These are phyloP conservation scores for Actinia equina DNA, from an alignment of 64 coral and sea anemone species.

Conservation along the genomic window DNA sequence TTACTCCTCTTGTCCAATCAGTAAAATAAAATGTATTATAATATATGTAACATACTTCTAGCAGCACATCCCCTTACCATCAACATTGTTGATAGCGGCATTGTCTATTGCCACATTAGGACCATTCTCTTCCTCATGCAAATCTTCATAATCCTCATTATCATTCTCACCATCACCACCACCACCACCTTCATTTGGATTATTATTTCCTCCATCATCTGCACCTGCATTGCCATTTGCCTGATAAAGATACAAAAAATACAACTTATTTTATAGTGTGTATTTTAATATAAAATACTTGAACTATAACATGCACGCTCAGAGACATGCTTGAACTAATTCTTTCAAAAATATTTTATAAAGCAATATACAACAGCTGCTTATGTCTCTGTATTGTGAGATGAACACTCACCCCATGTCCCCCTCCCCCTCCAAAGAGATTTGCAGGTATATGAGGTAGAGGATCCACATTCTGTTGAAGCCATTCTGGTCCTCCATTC, in stretches of 20 bases:
- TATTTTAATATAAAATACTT: too few species aligned
- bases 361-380: too few species aligned
- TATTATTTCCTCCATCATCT: neutral
- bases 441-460: slow-evolving; percentile 46
- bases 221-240: neutral
- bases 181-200: slow-evolving; percentile 29
- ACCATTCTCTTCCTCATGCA: slow-evolving; percentile 39
- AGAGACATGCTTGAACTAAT: too few species aligned
- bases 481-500: slow-evolving; percentile 95
- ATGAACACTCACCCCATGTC: slow-evolving; percentile 4
- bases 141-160: slow-evolving; percentile 26
- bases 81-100: slow-evolving; percentile 31
- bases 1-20: too few species aligned
- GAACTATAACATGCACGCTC: too few species aligned
- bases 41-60: too few species aligned
- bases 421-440: slow-evolving; percentile 46
- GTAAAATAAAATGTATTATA: neutral
- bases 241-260: neutral
- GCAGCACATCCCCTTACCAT: slow-evolving; percentile 8
- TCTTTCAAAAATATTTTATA: too few species aligned
- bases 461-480: slow-evolving; percentile 70
- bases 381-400: too few species aligned
- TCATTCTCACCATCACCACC: slow-evolving; percentile 40
- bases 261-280: neutral
- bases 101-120: slow-evolving; percentile 13